A percentile compares a stretch with the other conserved stretches of the same genome.
Conservation (phyloP, 2,888 invertebrate genomes). For the Pristionchus fissidentatus region DNA sequence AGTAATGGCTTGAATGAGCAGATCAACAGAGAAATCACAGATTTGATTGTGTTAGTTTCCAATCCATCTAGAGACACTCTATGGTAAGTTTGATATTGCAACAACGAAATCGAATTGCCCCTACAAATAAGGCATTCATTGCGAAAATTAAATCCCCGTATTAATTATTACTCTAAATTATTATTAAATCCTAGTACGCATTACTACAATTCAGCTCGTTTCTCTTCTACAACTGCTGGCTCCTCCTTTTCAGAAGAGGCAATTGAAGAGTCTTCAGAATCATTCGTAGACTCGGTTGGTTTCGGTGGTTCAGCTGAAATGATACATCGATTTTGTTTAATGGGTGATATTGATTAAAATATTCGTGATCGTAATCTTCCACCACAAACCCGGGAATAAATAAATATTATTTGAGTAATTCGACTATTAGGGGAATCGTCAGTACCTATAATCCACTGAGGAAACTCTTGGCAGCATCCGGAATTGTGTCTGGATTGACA, state of each 20-base stretch:
- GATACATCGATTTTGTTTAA: background rate
- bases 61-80: background rate
- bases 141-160: conserved; percentile 18
- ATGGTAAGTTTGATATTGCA: conserved; percentile 20
- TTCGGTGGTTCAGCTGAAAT: conserved; percentile 25
- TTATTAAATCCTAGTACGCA: background rate
- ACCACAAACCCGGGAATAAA: background rate
- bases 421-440: background rate
- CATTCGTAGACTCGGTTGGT: background rate
- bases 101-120: background rate
- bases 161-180: background rate
- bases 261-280: background rate
- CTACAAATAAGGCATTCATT: conserved; percentile 17
- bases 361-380: background rate
- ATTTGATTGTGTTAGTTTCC: conserved; percentile 7
- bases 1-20: conserved; percentile 14
- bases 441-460: conserved; percentile 22
- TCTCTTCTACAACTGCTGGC: background rate
- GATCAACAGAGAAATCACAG: conserved; percentile 17
- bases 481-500: conserved; percentile 60
- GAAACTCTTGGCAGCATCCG: conserved; percentile 47
- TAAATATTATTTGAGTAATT: conserved; percentile 23
- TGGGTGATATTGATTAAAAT: background rate
- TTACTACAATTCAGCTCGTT: conserved; percentile 8
- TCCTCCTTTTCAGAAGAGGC: background rate